These are phyloP conservation scores for Xiphophorus couchianus DNA, from an alignment of 2,113 vertebrate species.

Conservation along the genomic window DNA sequence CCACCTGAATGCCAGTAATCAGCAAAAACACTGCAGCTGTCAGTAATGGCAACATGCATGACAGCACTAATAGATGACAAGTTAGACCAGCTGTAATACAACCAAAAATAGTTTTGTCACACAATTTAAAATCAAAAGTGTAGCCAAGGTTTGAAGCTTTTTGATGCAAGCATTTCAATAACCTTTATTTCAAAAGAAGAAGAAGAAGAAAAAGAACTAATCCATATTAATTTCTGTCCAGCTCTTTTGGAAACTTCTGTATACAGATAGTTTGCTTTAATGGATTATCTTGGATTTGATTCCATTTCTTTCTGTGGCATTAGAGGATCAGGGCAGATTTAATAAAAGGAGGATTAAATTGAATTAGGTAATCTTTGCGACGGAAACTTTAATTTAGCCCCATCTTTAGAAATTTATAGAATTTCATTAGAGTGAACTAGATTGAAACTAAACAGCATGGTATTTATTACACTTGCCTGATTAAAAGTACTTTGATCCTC, in stretches of 20 bases:
- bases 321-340: conserved; percentile 48
- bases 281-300: conserved; percentile 62
- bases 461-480: background rate
- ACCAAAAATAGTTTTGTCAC: too few species aligned
- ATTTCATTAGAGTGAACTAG: conserved; percentile 20
- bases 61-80: too few species aligned
- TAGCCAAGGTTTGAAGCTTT: conserved; percentile 9
- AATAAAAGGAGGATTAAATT: conserved; percentile 57
- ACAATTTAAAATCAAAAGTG: background rate
- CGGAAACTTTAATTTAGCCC: conserved; percentile 20
- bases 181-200: conserved; percentile 18
- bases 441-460: background rate
- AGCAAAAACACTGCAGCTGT: too few species aligned
- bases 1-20: too few species aligned
- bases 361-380: conserved; percentile 43
- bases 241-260: conserved; percentile 2
- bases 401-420: conserved; percentile 3
- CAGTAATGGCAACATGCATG: too few species aligned
- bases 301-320: conserved; percentile 64
- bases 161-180: conserved; percentile 11
- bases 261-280: conserved; percentile 44
- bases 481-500: background rate
- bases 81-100: too few species aligned
- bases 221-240: conserved; percentile 15
- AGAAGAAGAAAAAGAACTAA: background rate